Evolutionary conservation across 2,113 vertebrate genomes (phyloP), one percentile per base, ranked within the genome.

Genomic region (Neogobius melanostomus): DNA sequence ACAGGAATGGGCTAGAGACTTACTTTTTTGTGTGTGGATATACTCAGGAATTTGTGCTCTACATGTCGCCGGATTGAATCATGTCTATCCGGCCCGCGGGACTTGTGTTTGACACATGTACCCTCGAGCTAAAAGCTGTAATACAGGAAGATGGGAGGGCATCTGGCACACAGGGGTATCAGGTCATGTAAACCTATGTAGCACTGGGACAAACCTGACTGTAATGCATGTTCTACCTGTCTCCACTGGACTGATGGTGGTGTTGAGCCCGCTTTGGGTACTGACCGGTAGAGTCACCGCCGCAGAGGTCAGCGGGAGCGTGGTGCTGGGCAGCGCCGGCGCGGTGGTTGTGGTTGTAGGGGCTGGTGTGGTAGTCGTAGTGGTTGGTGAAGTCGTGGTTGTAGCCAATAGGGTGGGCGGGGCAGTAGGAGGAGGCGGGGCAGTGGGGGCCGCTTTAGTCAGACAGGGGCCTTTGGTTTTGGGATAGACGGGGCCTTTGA

Each of bases 161-260:
- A 36, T 36, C 28, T 36, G 28, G 28, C 28, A 36, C 28, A 36
- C 28, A 36, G 28, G 28, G 28, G 28, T 36, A 36, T 36, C 28
- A 36, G 28, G 3, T 36, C 1, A 36, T 36, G 28, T 36, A 36
- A 36, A 36, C 28, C 3, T 36, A 36, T 36, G 28, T 36, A 36
- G 28, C 28, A 36, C 28, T 82, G 66, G 81, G 81, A 59, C 54
- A 82, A 86, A 88, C 88, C 89, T 82, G 75, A 77, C 84, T 59
- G 56, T 59, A 61, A 81, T 78, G 82, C 84, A 85, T 88, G 49
- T 87, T 91, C 90, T 93, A 93, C 92, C 92, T 93, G 91, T 91
- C 84, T 90, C 88, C 88, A 83, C 84, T 88, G 87, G 77, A 88
- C 82, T 88, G 88, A 85, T 0, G 89, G 78, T 87, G 88, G 89